Percentiles rank a stretch among this genome's conserved stretches.
These are phyloP conservation scores for Neolamprologus falcicula DNA, from an alignment of 2,113 vertebrate genomes.

Conservation along the genomic window DNA sequence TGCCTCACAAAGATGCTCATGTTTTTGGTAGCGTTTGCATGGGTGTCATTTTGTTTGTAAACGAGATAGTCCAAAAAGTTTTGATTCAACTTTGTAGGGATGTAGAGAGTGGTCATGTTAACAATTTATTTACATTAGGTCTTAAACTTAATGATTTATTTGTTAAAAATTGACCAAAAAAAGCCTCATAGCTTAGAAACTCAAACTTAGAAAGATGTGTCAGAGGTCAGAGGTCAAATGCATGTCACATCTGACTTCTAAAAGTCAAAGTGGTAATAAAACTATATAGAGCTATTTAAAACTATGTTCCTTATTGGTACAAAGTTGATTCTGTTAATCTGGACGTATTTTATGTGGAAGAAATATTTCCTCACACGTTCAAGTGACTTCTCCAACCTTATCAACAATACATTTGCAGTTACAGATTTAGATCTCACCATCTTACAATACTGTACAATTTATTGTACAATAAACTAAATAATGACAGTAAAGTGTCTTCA, in stretches of 20 bases:
- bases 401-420: neutral
- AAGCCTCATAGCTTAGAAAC: neutral
- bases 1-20: accelerated
- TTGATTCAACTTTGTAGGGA: neutral
- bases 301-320: neutral
- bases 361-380: neutral
- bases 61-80: neutral
- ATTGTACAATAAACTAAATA: neutral
- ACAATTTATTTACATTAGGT: neutral
- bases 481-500: neutral
- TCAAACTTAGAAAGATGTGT: neutral
- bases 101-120: neutral
- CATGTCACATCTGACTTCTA: neutral
- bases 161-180: neutral
- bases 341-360: accelerated
- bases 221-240: neutral
- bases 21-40: neutral
- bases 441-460: neutral
- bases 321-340: neutral
- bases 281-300: neutral
- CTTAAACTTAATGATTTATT: neutral
- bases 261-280: neutral
- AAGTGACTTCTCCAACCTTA: neutral
- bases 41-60: neutral
- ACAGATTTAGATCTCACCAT: neutral